phyloP scores from a whole-genome alignment of 1,140 invertebrate genomes.

The Ceratina calcarata region DNA sequence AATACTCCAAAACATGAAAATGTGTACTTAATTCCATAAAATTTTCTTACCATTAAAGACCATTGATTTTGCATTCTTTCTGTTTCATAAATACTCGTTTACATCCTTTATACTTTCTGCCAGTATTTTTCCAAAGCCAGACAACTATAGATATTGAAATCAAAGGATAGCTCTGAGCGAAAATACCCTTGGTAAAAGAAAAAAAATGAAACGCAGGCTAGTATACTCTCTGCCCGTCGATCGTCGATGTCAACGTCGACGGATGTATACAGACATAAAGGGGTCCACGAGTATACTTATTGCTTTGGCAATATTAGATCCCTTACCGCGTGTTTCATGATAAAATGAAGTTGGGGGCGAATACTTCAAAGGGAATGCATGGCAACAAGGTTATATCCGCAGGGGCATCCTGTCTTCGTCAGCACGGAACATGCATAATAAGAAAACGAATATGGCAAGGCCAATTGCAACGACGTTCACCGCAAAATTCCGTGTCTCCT shows the following conservation, averaged over 20 bases:
- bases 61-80: not conserved
- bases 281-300: conserved; percentile 46
- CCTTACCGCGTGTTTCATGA: conserved; percentile 64
- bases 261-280: conserved; percentile 11
- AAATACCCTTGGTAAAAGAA: not conserved
- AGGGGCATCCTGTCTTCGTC: conserved; percentile 52
- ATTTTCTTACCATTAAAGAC: too few species aligned
- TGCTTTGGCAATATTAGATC: conserved; percentile 70
- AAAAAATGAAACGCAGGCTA: conserved; percentile 39
- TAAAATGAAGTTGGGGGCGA: conserved; percentile 65
- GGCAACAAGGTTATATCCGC: conserved; percentile 57
- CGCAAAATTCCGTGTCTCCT: not conserved
- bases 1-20: too few species aligned
- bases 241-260: conserved; percentile 13
- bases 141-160: conserved; percentile 8
- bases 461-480: not conserved
- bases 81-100: not conserved
- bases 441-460: conserved; percentile 31
- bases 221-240: conserved; percentile 36
- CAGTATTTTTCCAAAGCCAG: not conserved
- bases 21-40: not conserved
- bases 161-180: not conserved
- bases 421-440: conserved; percentile 9
- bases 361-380: conserved; percentile 69
- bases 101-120: not conserved